Percentiles rank a stretch among this genome's conserved stretches.
Conservation (phyloP, 2,888 invertebrate species). For the Phytoseiulus persimilis region DNA sequence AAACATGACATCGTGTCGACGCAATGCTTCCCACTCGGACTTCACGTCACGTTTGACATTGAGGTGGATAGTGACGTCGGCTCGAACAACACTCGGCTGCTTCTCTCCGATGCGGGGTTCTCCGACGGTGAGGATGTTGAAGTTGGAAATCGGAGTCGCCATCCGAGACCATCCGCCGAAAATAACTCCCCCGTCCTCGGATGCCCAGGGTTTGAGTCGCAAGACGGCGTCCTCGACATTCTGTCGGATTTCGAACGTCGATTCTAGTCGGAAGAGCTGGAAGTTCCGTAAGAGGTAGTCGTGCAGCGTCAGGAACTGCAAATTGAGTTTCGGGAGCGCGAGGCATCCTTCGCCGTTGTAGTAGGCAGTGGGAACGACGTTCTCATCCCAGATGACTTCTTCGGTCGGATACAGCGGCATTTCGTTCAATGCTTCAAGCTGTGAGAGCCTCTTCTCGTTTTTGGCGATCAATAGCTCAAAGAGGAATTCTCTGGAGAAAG, state of each 20-base stretch:
- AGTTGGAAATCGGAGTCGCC: slow-evolving; percentile 86
- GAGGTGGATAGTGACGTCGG: slow-evolving; percentile 85
- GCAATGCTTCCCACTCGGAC: slow-evolving; percentile 87
- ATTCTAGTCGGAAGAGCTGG: slow-evolving; percentile 90
- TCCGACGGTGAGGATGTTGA: slow-evolving; percentile 87
- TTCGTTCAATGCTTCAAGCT: slow-evolving; percentile 85
- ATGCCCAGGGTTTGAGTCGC: slow-evolving; percentile 83
- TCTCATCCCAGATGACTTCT: slow-evolving; percentile 96
- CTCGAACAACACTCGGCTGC: slow-evolving; percentile 85
- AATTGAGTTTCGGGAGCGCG: slow-evolving; percentile 90
- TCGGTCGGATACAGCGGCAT: slow-evolving; percentile 99
- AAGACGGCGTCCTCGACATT: slow-evolving; percentile 95
- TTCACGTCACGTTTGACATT: slow-evolving; percentile 84
- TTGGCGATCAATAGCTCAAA: slow-evolving; percentile 63
- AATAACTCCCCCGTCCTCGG: slow-evolving; percentile 73
- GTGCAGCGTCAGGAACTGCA: slow-evolving; percentile 94
- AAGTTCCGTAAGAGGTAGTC: slow-evolving; percentile 96
- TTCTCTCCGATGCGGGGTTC: slow-evolving; percentile 67
- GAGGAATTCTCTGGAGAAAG: slow-evolving; percentile 64
- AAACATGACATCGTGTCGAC: slow-evolving; percentile 97
- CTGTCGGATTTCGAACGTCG: slow-evolving; percentile 96
- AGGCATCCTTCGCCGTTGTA: slow-evolving; percentile 90
- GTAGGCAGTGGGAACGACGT: slow-evolving; percentile 93
- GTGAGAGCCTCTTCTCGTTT: slow-evolving; percentile 80
- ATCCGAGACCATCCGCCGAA: slow-evolving; percentile 99